Evolutionary conservation across 2,888 invertebrate species (phyloP).

Genomic region (Drosophila paramelanica): DNA sequence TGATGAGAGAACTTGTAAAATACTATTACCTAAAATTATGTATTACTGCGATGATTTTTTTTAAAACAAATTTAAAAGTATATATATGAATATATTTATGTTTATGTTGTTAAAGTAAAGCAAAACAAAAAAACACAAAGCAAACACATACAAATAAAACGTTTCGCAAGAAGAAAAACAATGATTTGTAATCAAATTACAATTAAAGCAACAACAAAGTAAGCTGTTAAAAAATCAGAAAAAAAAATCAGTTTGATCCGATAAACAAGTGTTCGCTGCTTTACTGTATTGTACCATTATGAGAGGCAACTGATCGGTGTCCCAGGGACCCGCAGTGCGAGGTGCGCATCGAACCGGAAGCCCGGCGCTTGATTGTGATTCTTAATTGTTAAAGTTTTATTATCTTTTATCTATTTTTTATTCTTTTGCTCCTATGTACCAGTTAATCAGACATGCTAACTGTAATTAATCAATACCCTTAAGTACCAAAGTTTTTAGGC

Average conservation of each 20-base stretch:
- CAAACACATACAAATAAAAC: constrained; percentile 33
- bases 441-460: constrained; percentile 22
- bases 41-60: constrained; percentile 73
- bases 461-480: constrained; percentile 28
- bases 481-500: constrained; percentile 50
- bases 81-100: constrained; percentile 71
- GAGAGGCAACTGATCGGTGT: background rate
- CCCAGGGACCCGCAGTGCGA: constrained; percentile 7
- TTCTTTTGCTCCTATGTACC: constrained; percentile 11
- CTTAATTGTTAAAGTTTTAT: constrained; percentile 35
- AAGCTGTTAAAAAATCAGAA: constrained; percentile 35
- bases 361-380: constrained; percentile 42
- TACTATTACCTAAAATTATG: constrained; percentile 72
- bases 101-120: constrained; percentile 78
- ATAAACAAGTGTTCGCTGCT: constrained; percentile 13
- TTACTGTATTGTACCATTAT: constrained; percentile 34
- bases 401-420: constrained; percentile 12
- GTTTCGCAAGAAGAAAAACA: constrained; percentile 35
- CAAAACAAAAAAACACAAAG: constrained; percentile 40
- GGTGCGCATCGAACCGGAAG: background rate
- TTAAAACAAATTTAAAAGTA: constrained; percentile 65
- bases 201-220: constrained; percentile 53
- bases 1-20: constrained; percentile 66
- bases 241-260: constrained; percentile 43
- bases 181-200: constrained; percentile 79